Percentiles rank a stretch among this genome's conserved stretches.
phyloP scores from a whole-genome alignment of 2,113 vertebrate genomes.

The Dipodomys spectabilis region DNA sequence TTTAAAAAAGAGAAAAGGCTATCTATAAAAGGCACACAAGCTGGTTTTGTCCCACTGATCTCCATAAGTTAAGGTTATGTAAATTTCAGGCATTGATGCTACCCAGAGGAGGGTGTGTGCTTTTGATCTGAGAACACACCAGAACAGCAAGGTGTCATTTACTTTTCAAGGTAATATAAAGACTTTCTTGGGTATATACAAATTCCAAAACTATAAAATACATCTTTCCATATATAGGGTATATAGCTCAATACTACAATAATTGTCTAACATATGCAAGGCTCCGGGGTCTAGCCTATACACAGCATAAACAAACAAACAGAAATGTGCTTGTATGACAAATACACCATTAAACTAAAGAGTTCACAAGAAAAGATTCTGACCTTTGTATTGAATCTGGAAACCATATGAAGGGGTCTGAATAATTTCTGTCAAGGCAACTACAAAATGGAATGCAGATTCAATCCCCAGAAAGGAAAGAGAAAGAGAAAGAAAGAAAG shows the following conservation, averaged over 20 bases:
- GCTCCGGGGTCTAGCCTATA: not conserved
- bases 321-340: not conserved
- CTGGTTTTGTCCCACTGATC: not conserved
- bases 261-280: not conserved
- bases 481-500: no score
- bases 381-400: not conserved
- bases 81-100: not conserved
- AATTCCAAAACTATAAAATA: not conserved
- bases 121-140: not conserved
- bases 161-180: conserved; percentile 27
- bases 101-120: not conserved
- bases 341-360: not conserved
- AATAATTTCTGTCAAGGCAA: not conserved
- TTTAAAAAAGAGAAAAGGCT: not conserved
- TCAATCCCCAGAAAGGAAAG: no score
- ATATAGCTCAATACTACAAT: not conserved
- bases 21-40: not conserved
- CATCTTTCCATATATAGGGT: not conserved
- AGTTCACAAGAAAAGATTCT: not conserved
- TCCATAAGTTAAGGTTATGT: not conserved
- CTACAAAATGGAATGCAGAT: not conserved
- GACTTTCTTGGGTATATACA: not conserved
- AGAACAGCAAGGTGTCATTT: not conserved
- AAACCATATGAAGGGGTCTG: not conserved
- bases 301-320: not conserved